Evolutionary conservation across 2,113 vertebrate species (phyloP).

Genomic region (Theropithecus gelada): DNA sequence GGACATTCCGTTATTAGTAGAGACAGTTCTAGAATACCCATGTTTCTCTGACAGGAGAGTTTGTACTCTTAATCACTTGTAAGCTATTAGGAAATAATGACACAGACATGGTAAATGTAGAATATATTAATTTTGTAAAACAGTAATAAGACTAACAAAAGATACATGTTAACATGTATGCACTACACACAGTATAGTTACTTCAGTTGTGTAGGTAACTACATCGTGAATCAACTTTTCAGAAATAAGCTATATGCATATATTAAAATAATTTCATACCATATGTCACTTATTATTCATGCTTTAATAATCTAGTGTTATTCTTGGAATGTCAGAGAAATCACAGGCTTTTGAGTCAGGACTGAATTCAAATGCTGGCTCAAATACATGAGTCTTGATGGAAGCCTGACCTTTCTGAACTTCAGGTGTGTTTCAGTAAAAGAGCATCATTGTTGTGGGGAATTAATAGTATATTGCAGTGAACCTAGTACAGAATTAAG

Average conservation of each 20-base stretch:
- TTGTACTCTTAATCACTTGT: background rate
- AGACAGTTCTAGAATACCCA: background rate
- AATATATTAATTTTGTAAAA: background rate
- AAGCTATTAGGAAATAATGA: background rate
- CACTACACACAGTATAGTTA: background rate
- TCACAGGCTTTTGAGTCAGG: background rate
- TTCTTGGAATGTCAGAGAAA: background rate
- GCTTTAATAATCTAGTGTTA: background rate
- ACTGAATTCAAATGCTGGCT: background rate
- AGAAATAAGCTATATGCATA: background rate
- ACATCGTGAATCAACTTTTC: background rate
- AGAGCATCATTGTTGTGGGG: background rate
- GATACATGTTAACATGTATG: background rate
- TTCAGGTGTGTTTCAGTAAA: background rate
- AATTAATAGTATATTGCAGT: background rate
- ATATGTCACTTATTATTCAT: background rate
- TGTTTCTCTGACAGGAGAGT: slow-evolving; percentile 12
- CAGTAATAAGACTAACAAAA: background rate
- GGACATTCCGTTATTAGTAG: background rate
- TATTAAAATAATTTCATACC: slow-evolving; percentile 7
- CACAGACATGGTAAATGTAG: background rate
- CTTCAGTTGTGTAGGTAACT: background rate
- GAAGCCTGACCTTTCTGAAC: background rate
- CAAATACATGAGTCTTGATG: background rate
- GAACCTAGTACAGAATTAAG: background rate